These are phyloP conservation scores for Abscondita cerata DNA, from an alignment of 2,888 invertebrate genomes.

Conservation along the genomic window DNA sequence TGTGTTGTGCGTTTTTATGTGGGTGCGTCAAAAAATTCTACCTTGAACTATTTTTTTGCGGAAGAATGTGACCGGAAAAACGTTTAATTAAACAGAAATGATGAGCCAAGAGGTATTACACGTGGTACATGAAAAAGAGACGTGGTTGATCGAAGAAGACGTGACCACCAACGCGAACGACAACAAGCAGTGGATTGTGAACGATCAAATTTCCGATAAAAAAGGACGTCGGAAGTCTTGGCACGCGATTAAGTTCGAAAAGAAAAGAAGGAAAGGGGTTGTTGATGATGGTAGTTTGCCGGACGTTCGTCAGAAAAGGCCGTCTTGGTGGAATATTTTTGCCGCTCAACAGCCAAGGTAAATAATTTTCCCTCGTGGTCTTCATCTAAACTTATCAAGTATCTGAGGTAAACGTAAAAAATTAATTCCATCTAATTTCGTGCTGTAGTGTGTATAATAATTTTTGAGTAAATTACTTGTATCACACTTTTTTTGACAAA, in stretches of 20 bases:
- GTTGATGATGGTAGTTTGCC: slow-evolving; percentile 45
- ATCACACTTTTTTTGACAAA: too few species aligned
- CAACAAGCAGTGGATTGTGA: slow-evolving; percentile 52
- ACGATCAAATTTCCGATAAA: slow-evolving; percentile 55
- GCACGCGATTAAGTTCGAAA: slow-evolving; percentile 59
- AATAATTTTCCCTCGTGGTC: not conserved
- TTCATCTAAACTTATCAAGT: too few species aligned
- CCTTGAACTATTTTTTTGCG: slow-evolving; percentile 11
- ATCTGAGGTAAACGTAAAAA: too few species aligned
- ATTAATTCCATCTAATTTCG: too few species aligned
- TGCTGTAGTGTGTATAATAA: too few species aligned
- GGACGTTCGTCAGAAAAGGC: slow-evolving; percentile 73
- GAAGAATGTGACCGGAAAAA: slow-evolving; percentile 32
- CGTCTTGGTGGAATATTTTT: slow-evolving; percentile 91
- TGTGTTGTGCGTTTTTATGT: not conserved
- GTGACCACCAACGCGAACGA: slow-evolving; percentile 34
- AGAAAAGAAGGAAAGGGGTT: slow-evolving; percentile 55
- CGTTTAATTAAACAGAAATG: slow-evolving; percentile 35
- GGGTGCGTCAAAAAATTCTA: not conserved
- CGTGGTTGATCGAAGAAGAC: slow-evolving; percentile 55
- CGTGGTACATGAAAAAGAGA: slow-evolving; percentile 57
- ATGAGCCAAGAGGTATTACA: slow-evolving; percentile 54
- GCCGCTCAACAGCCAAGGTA: slow-evolving; percentile 80
- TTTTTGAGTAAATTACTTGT: too few species aligned
- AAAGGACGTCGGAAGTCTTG: slow-evolving; percentile 57